Base-by-base conservation (phyloP, 2,888 invertebrate genomes). In the Drosophila ustulata region DNA sequence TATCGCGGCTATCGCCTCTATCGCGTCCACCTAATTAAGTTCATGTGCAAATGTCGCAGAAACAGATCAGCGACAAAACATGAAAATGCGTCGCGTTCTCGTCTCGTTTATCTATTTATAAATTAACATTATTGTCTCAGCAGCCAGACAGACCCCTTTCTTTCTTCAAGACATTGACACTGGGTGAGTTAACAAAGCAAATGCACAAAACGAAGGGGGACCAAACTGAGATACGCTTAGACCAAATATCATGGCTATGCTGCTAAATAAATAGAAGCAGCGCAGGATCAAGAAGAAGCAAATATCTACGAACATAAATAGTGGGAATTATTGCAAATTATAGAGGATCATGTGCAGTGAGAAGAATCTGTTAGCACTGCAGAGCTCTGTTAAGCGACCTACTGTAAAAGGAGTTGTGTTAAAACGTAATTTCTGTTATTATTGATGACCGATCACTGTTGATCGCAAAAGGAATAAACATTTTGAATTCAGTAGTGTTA, bases 71-170 rank as follows among this genome's bases (percentile, higher is more conserved):
- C 64, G 39, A 64, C 34, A 62, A 34, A 66, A 71, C 67, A 78
- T 68, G 66, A 62, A 70, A 66, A 79, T 65, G 73, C 64, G 57
- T 52, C 71, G 82, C 30, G 71, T 49, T 62, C 56, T 64, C 37
- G 28, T 61, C 82, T 69, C 71, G 59, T n/a, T 57, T 34, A 41
- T 68, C 74, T 82, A 85, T 82, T 85, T 82, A 79, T 82, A 82
- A 79, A 76, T 71, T 73, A 52, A 69, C 67, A 57, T 72, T 59
- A 39, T 25, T 45, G 43, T 30, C 39, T 39, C 41, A 46, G 49
- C 63, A 47, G 45, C 26, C 30, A 30, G 30, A 30, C 37, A 71
- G 13, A 18, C 11, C 23, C 11, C 34, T 53, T 6, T 34, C 18
- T 46, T 51, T 45, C 26, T 50, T 23, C 25, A 30, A 62, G 39